Conservation (phyloP, 2,113 vertebrate species). For the Lucifuga dentata region DNA sequence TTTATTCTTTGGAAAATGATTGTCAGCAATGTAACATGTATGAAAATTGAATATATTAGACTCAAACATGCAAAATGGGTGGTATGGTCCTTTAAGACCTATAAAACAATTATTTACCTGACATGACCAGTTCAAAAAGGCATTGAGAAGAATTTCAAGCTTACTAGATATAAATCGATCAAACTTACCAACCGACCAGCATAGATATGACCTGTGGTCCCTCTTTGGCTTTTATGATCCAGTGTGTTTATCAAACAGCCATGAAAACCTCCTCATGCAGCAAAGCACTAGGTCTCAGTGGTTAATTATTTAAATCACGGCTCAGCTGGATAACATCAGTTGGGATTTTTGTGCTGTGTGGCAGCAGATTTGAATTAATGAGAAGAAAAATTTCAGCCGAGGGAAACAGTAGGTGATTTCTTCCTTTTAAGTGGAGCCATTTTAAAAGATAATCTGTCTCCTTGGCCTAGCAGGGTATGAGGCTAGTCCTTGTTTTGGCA, state of each 20-base stretch:
- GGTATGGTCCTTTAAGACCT: too few relatives aligned
- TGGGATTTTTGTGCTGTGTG: conserved; percentile 19
- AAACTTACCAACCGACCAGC: not conserved
- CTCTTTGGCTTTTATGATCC: not conserved
- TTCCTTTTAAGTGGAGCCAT: conserved; percentile 33
- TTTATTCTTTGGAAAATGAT: too few relatives aligned
- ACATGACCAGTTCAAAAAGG: conserved; percentile 18
- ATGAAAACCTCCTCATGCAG: conserved; percentile 1
- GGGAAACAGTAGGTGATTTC: conserved; percentile 29
- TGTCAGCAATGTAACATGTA: too few relatives aligned
- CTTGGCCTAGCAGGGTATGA: too few relatives aligned
- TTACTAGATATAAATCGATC: not conserved
- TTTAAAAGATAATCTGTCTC: too few relatives aligned
- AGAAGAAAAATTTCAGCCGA: conserved; percentile 25
- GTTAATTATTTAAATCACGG: conserved; percentile 27
- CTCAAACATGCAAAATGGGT: too few relatives aligned
- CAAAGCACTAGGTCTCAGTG: not conserved
- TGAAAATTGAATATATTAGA: too few relatives aligned
- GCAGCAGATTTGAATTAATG: conserved; percentile 54
- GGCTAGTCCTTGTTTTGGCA: too few relatives aligned
- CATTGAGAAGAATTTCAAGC: conserved; percentile 7
- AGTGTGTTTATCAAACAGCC: too few relatives aligned
- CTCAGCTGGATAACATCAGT: conserved; percentile 13
- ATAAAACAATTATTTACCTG: not conserved
- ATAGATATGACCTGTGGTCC: not conserved